Evolutionary conservation across 2,888 invertebrate species (phyloP).

Genomic region (Agriopis marginaria): DNA sequence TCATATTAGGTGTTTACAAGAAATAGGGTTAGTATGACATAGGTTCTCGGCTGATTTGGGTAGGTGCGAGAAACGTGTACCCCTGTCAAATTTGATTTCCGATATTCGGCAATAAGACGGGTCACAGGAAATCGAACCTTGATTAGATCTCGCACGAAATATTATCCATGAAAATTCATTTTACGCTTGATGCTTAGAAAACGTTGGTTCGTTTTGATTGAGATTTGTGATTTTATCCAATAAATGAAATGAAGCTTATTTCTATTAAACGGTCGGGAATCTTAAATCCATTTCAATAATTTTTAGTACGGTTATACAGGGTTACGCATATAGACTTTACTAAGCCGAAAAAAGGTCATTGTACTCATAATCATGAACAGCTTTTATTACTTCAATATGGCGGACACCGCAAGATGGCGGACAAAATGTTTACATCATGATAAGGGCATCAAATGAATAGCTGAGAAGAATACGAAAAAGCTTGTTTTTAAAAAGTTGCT

Average conservation of each 20-base stretch:
- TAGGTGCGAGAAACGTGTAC: slow-evolving; percentile 22
- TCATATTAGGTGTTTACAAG: slow-evolving; percentile 13
- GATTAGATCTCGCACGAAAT: slow-evolving; percentile 39
- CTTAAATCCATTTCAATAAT: no score
- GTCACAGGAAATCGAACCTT: slow-evolving; percentile 40
- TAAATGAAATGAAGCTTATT: neutral
- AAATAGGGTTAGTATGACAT: slow-evolving; percentile 22
- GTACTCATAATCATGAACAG: no score
- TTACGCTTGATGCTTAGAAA: slow-evolving; percentile 14
- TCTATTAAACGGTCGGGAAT: neutral
- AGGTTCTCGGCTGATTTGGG: slow-evolving; percentile 23
- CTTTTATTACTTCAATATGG: no score
- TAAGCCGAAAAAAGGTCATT: no score
- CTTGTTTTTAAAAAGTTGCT: no score
- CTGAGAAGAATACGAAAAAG: no score
- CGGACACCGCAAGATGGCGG: no score
- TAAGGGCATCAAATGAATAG: no score
- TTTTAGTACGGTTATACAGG: no score
- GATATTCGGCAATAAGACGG: slow-evolving; percentile 40
- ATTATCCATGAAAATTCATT: slow-evolving; percentile 23
- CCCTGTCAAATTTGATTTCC: slow-evolving; percentile 40
- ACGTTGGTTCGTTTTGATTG: neutral
- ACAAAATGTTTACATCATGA: no score
- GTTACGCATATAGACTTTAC: no score
- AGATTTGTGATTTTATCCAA: neutral